A percentile compares a stretch with the other conserved stretches of the same genome.
Evolutionary conservation across 1,140 invertebrate species (phyloP).

Genomic region (Drosophila trapezifrons): DNA sequence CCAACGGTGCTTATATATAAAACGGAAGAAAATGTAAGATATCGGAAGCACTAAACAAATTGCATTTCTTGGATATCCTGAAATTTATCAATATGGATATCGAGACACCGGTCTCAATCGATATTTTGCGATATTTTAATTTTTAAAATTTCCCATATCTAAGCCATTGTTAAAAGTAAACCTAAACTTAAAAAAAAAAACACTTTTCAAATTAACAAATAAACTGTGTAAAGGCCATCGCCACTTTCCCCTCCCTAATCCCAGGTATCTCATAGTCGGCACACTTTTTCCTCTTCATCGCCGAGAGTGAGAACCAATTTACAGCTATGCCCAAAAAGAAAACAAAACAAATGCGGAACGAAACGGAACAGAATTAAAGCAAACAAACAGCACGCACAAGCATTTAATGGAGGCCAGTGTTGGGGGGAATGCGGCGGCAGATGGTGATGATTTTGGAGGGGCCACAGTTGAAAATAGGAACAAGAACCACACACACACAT

Average conservation of each 20-base stretch:
- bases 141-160: no score
- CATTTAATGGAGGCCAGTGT: constrained; percentile 56
- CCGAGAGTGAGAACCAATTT: constrained; percentile 59
- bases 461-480: constrained; percentile 27
- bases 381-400: constrained; percentile 64
- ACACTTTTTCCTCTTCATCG: neutral
- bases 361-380: constrained; percentile 55
- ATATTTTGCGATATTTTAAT: no score
- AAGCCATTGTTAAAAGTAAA: no score
- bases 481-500: constrained; percentile 8
- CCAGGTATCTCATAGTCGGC: neutral
- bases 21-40: no score
- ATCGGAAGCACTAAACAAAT: no score
- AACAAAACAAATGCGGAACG: constrained; percentile 23
- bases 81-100: no score
- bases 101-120: no score
- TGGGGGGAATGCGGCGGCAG: constrained; percentile 14
- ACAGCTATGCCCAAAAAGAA: constrained; percentile 42
- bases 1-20: no score
- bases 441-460: constrained; percentile 16
- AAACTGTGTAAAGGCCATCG: no score
- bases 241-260: neutral
- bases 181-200: no score
- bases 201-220: no score
- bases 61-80: no score